Evolutionary conservation across 2,113 vertebrate species (phyloP).

Genomic region (Empidonax alnorum): DNA sequence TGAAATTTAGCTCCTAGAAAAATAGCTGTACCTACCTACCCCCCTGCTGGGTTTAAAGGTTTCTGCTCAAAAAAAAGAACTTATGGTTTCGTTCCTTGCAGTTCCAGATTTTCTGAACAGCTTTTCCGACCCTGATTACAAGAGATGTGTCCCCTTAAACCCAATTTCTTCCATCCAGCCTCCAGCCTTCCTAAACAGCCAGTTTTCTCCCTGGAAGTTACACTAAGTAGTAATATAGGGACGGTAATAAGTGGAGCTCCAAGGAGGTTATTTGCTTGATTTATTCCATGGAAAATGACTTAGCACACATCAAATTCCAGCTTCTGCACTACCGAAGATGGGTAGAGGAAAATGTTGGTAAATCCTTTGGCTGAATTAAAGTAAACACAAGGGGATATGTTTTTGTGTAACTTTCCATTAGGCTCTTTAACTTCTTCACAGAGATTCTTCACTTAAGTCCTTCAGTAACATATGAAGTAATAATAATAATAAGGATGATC

Average conservation of each 20-base stretch:
- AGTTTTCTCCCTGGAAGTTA: not conserved
- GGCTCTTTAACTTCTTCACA: not conserved
- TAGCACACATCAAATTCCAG: not conserved
- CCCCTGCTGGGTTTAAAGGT: not conserved
- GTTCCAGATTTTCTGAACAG: not conserved
- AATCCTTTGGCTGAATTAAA: conserved; percentile 18
- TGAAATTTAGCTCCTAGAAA: not conserved
- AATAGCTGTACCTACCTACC: not conserved
- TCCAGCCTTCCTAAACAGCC: not conserved
- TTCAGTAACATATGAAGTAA: not conserved
- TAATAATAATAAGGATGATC: not conserved
- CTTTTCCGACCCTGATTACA: not conserved
- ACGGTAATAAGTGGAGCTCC: not conserved
- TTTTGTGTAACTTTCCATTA: conserved; percentile 31
- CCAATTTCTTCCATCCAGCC: not conserved
- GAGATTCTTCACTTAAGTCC: not conserved
- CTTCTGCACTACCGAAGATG: not conserved
- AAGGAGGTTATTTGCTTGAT: not conserved
- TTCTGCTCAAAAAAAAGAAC: not conserved
- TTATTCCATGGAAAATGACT: not conserved
- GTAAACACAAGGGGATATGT: not conserved
- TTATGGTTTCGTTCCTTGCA: not conserved
- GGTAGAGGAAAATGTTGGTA: conserved; percentile 10
- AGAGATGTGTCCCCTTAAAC: not conserved
- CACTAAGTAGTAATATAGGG: not conserved